phyloP scores from a whole-genome alignment of 1,140 invertebrate species.

The Acarapis woodi region DNA sequence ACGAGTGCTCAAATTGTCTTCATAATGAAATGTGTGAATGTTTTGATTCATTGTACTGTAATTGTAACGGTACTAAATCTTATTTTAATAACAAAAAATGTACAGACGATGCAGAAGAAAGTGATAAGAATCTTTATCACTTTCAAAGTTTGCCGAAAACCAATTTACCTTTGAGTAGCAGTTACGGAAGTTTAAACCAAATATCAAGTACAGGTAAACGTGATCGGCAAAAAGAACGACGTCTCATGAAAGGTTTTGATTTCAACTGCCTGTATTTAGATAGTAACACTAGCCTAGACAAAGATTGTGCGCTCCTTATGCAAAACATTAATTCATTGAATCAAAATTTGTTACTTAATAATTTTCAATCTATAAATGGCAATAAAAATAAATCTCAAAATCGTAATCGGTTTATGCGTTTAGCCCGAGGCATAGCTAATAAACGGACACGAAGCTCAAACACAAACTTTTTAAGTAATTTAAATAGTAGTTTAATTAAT shows the following conservation, averaged over 20 bases:
- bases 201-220: conserved; percentile 58
- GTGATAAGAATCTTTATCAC: background rate
- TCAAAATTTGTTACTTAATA: conserved; percentile 8
- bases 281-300: conserved; percentile 6
- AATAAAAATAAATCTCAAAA: conserved; percentile 10
- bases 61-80: background rate
- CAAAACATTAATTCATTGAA: background rate
- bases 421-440: conserved; percentile 12
- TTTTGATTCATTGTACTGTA: too few relatives aligned
- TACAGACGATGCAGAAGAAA: background rate
- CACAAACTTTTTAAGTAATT: too few relatives aligned
- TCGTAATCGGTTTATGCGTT: conserved; percentile 10
- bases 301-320: conserved; percentile 1
- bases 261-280: conserved; percentile 13
- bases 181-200: background rate
- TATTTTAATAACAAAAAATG: too few relatives aligned
- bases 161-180: background rate
- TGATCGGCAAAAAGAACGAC: conserved; percentile 62
- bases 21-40: background rate
- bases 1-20: background rate
- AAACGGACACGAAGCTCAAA: conserved; percentile 11
- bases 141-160: background rate
- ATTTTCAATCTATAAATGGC: conserved; percentile 6
- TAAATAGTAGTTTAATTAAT: too few relatives aligned
- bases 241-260: conserved; percentile 80